Evolutionary conservation across 2,888 invertebrate genomes (phyloP).

Genomic region (Bhutanitis thaidina): DNA sequence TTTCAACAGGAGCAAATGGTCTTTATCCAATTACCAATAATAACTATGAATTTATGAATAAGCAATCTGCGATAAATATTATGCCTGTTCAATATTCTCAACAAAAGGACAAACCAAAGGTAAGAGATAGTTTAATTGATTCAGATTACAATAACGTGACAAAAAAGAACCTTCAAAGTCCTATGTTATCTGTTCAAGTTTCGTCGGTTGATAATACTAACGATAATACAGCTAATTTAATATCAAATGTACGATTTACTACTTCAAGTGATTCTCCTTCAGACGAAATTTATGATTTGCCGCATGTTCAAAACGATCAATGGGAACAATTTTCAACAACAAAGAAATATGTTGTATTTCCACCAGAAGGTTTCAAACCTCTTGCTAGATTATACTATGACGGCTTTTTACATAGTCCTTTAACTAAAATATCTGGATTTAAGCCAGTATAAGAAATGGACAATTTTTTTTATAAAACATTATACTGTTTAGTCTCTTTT

Average conservation of each 20-base stretch:
- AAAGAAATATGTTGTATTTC: slow-evolving; percentile 32
- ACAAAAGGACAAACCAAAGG: too few species aligned
- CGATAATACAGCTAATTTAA: too few species aligned
- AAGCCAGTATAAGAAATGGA: slow-evolving; percentile 28
- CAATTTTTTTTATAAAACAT: too few species aligned
- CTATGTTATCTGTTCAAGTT: too few species aligned
- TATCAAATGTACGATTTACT: too few species aligned
- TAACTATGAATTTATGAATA: slow-evolving; percentile 29
- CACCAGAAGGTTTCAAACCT: slow-evolving; percentile 52
- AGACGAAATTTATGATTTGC: slow-evolving; percentile 29
- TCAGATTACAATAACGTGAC: too few species aligned
- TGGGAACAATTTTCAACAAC: slow-evolving; percentile 50
- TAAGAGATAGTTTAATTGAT: too few species aligned
- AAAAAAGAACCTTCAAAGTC: too few species aligned
- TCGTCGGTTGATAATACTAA: too few species aligned
- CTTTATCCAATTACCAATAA: slow-evolving; percentile 33
- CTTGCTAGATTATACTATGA: slow-evolving; percentile 71
- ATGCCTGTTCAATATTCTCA: too few species aligned
- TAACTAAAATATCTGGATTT: slow-evolving; percentile 46
- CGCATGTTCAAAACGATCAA: slow-evolving; percentile 47
- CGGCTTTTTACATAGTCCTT: slow-evolving; percentile 58
- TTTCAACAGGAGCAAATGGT: slow-evolving; percentile 19
- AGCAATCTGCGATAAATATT: slow-evolving; percentile 27
- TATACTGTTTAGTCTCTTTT: too few species aligned
- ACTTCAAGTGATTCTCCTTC: too few species aligned